Conservation (phyloP, 2,797 vertebrate species). For the Varecia variegata region DNA sequence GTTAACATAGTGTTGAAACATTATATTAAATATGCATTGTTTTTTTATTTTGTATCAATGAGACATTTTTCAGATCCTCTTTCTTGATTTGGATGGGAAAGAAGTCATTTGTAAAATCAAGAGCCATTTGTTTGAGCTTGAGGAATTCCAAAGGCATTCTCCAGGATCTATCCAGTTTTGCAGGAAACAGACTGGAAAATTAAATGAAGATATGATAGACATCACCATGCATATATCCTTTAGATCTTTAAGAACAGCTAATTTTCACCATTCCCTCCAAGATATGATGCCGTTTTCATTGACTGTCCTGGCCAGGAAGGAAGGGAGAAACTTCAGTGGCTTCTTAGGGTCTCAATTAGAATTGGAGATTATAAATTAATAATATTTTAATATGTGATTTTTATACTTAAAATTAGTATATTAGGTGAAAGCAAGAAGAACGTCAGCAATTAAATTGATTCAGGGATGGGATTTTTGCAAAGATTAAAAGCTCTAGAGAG, state of each 20-base stretch:
- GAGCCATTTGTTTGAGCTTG: not conserved
- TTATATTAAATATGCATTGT: not conserved
- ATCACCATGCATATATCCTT: not conserved
- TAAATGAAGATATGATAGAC: not conserved
- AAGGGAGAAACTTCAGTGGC: fast-evolving
- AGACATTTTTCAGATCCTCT: not conserved
- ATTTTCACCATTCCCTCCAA: not conserved
- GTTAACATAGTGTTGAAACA: not conserved
- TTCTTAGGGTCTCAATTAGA: not conserved
- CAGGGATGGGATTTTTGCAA: not conserved
- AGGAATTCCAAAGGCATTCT: not conserved
- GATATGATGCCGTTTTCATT: not conserved
- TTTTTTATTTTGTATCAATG: not conserved
- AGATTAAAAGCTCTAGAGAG: not conserved
- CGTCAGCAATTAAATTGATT: not conserved
- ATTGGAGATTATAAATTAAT: not conserved
- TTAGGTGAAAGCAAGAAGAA: not conserved
- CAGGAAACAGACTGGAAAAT: not conserved
- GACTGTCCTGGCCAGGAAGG: fast-evolving
- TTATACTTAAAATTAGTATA: not conserved
- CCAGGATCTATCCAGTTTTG: not conserved
- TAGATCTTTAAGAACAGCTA: not conserved
- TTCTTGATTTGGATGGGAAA: not conserved
- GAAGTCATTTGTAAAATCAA: not conserved
- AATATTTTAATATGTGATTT: not conserved